A percentile compares a stretch with the other conserved stretches of the same genome.
These are phyloP conservation scores for Nyctibius grandis DNA, from an alignment of 2,797 vertebrate species.

Conservation along the genomic window DNA sequence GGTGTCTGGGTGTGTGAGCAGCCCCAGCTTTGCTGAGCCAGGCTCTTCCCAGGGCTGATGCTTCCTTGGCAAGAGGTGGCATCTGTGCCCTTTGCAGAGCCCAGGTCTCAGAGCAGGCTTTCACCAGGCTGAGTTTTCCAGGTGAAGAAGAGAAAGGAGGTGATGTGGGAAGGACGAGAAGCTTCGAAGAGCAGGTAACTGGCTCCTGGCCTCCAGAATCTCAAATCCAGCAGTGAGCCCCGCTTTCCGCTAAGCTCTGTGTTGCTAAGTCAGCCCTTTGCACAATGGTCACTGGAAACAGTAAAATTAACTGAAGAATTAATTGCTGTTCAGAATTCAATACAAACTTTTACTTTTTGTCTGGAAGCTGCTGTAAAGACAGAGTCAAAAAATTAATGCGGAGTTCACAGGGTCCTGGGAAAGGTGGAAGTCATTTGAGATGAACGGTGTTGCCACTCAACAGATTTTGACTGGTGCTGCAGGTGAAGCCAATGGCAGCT, in stretches of 20 bases:
- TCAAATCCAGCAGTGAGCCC: accelerated
- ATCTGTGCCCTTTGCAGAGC: not conserved
- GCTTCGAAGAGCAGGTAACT: not conserved
- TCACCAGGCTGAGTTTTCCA: not conserved
- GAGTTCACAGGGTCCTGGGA: not conserved
- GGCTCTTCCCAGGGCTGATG: not conserved
- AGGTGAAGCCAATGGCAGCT: not conserved
- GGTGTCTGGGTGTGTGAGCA: not conserved
- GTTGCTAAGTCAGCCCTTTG: not conserved
- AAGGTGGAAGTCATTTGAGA: not conserved
- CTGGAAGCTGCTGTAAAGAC: not conserved
- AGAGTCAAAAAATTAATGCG: not conserved
- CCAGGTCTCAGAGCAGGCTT: not conserved
- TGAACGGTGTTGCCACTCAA: not conserved
- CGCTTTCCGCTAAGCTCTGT: not conserved
- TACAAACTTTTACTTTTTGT: not conserved
- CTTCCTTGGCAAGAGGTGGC: not conserved
- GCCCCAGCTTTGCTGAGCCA: not conserved
- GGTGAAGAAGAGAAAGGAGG: not conserved
- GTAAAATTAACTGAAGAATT: not conserved
- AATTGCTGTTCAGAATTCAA: not conserved
- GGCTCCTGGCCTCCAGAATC: not conserved
- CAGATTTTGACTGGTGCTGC: not conserved
- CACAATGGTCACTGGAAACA: not conserved
- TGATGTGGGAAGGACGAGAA: not conserved